These are phyloP conservation scores for Harpagifer antarcticus DNA, from an alignment of 2,797 vertebrate genomes.

Conservation along the genomic window DNA sequence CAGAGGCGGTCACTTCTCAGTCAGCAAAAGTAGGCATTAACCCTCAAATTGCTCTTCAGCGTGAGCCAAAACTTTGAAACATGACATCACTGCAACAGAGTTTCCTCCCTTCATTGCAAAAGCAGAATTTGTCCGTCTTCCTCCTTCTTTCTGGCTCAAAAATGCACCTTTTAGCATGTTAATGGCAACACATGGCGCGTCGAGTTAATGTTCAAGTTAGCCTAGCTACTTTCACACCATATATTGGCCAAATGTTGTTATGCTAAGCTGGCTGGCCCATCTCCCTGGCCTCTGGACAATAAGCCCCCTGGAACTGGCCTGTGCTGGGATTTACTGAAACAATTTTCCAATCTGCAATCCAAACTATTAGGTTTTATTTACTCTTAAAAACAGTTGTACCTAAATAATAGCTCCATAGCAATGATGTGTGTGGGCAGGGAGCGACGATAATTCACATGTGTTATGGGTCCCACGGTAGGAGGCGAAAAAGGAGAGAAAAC, in stretches of 20 bases:
- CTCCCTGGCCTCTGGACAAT: conserved; percentile 9
- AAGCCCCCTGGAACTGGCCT: conserved; percentile 4
- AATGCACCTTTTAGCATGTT: conserved; percentile 34
- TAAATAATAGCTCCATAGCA: too few species aligned
- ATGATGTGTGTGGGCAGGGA: conserved; percentile 4
- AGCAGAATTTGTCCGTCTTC: not conserved
- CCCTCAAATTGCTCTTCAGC: not conserved
- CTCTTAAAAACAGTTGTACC: not conserved
- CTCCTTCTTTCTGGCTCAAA: not conserved
- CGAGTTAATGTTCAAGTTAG: conserved; percentile 27
- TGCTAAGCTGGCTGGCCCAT: conserved; percentile 25
- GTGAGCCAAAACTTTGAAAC: conserved; percentile 11
- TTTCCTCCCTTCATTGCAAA: conserved; percentile 7
- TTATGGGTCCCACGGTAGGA: not conserved
- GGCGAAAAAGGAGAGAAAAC: not conserved
- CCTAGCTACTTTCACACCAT: conserved; percentile 32
- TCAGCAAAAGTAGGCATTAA: conserved; percentile 15
- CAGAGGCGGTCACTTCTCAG: not conserved
- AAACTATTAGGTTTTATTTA: not conserved
- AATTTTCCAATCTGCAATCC: not conserved
- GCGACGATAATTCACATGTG: conserved; percentile 4
- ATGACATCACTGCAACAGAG: conserved; percentile 40
- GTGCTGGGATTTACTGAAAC: not conserved
- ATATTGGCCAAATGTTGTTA: conserved; percentile 59
- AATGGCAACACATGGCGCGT: conserved; percentile 38